Evolutionary conservation across 1,140 invertebrate species (phyloP).

Genomic region (Drosophila gunungcola): DNA sequence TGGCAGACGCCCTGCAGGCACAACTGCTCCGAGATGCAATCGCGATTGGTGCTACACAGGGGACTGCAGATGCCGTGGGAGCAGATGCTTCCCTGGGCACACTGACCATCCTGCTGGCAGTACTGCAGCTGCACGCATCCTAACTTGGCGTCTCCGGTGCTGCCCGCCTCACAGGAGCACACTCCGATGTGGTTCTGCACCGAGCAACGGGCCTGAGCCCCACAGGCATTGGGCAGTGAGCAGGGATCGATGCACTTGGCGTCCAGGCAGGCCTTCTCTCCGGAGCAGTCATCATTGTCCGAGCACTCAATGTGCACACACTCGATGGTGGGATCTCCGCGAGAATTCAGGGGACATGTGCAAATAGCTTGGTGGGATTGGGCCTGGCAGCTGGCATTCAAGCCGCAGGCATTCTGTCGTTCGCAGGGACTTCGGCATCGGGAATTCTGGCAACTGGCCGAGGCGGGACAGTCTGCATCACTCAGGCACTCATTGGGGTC

Average conservation of each 20-base stretch:
- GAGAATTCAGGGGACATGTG: conserved; percentile 90
- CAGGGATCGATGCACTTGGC: conserved; percentile 93
- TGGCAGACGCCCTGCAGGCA: conserved; percentile 92
- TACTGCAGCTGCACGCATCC: conserved; percentile 92
- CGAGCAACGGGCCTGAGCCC: conserved; percentile 90
- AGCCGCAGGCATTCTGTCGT: conserved; percentile 88
- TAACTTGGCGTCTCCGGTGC: conserved; percentile 93
- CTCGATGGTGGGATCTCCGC: conserved; percentile 89
- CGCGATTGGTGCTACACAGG: conserved; percentile 90
- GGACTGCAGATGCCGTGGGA: conserved; percentile 92
- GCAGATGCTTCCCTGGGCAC: conserved; percentile 92
- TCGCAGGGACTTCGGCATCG: conserved; percentile 93
- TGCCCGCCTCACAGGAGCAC: conserved; percentile 92
- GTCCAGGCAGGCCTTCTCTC: conserved; percentile 90
- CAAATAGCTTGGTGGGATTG: conserved; percentile 89
- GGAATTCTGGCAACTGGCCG: conserved; percentile 91
- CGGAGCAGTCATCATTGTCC: conserved; percentile 90
- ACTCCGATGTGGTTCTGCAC: conserved; percentile 90
- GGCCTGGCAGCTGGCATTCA: conserved; percentile 90
- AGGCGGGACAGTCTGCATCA: conserved; percentile 91
- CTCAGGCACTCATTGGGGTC: conserved; percentile 92
- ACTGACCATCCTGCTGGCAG: conserved; percentile 91
- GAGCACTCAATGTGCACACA: conserved; percentile 91
- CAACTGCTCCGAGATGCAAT: conserved; percentile 92
- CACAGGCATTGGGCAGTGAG: conserved; percentile 91